A percentile compares a stretch with the other conserved stretches of the same genome.
phyloP scores from a whole-genome alignment of 2,797 vertebrate species.

The Artibeus jamaicensis region DNA sequence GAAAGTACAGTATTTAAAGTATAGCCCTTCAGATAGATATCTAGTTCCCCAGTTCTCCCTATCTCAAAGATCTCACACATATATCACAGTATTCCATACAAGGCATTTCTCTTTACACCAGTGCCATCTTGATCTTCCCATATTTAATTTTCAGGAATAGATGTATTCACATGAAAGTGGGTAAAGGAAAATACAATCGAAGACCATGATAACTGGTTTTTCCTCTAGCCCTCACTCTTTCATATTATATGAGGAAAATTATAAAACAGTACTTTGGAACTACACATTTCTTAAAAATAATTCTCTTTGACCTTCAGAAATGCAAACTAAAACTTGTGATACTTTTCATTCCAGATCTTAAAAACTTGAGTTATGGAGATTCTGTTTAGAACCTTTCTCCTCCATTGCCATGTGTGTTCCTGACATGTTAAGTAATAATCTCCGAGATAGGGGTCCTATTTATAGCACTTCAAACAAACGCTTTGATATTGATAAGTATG shows the following conservation, averaged over 20 bases:
- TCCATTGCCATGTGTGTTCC: not conserved
- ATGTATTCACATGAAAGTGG: not conserved
- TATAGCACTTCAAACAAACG: not conserved
- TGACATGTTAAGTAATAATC: not conserved
- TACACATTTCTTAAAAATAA: not conserved
- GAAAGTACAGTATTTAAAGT: not conserved
- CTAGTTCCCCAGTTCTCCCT: not conserved
- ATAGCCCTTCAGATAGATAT: not conserved
- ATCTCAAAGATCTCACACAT: not conserved
- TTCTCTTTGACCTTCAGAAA: not conserved
- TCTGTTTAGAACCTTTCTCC: not conserved
- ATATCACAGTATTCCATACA: not conserved
- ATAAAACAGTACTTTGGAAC: not conserved
- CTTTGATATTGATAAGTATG: not conserved
- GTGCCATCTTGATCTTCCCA: not conserved
- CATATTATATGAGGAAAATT: not conserved
- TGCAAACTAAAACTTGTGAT: not conserved
- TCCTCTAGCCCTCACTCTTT: not conserved
- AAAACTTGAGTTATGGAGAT: not conserved
- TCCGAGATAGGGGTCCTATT: not conserved
- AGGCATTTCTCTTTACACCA: not conserved
- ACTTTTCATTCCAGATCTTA: not conserved
- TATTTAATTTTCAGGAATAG: not conserved
- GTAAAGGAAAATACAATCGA: not conserved
- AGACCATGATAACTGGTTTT: not conserved